These are phyloP conservation scores for Bufo bufo DNA, from an alignment of 2,113 vertebrate species.

Conservation along the genomic window DNA sequence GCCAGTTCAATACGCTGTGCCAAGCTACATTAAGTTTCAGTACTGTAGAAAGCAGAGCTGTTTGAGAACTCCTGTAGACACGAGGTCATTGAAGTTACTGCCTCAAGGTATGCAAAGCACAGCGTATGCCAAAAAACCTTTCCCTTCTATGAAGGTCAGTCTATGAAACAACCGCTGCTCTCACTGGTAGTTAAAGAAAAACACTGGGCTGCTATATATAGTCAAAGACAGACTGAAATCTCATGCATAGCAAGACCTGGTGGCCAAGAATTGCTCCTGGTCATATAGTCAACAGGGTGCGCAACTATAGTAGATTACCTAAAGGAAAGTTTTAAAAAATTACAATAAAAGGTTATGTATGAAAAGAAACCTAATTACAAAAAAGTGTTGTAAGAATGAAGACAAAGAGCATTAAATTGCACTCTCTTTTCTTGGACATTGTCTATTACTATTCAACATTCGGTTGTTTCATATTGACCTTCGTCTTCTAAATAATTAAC, in stretches of 20 bases:
- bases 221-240: background rate
- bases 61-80: slow-evolving; percentile 46
- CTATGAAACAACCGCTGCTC: slow-evolving; percentile 11
- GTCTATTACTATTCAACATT: background rate
- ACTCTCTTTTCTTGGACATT: background rate
- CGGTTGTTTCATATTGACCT: background rate
- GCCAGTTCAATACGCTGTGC: background rate
- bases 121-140: slow-evolving; percentile 42
- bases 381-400: background rate
- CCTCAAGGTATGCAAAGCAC: slow-evolving; percentile 40
- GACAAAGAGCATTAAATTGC: background rate
- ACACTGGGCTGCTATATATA: background rate
- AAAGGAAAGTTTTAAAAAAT: background rate
- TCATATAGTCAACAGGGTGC: background rate
- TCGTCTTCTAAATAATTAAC: background rate
- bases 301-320: background rate
- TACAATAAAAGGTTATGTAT: background rate
- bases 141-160: slow-evolving; percentile 44
- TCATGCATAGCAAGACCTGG: background rate
- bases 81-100: slow-evolving; percentile 44
- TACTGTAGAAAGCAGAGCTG: slow-evolving; percentile 30
- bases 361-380: too few species aligned
- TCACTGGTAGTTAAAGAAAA: slow-evolving; percentile 6
- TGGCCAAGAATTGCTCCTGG: too few species aligned
- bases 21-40: slow-evolving; percentile 52